A percentile compares a stretch with the other conserved stretches of the same genome.
These are phyloP conservation scores for Leptinotarsa lineolata DNA, from an alignment of 1,140 invertebrate genomes.

Conservation along the genomic window DNA sequence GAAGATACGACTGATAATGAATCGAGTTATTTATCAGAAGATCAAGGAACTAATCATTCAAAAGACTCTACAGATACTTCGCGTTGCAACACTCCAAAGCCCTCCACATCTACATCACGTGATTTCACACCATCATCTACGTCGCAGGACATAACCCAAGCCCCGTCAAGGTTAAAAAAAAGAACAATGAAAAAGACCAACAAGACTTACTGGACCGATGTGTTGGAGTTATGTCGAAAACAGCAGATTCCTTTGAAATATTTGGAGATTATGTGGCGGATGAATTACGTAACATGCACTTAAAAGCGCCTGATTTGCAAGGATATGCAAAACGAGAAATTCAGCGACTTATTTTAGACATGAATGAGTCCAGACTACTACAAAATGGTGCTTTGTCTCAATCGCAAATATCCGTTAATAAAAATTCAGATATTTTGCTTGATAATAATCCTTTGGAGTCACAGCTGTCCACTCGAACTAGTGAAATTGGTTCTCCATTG, in stretches of 20 bases:
- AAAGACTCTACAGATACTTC: not conserved
- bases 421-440: not conserved
- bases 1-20: not conserved
- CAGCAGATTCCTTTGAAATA: not conserved
- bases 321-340: not conserved
- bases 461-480: not conserved
- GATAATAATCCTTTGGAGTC: not conserved
- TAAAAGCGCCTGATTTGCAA: not conserved
- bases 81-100: not conserved
- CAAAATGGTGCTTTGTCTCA: not conserved
- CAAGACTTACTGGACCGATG: too few relatives aligned
- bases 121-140: not conserved
- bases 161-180: conserved; percentile 1
- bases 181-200: too few relatives aligned
- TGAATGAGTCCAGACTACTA: conserved; percentile 11
- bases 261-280: not conserved
- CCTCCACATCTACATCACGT: not conserved
- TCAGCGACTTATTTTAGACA: conserved; percentile 3
- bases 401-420: not conserved
- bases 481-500: not conserved
- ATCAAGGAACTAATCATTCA: not conserved
- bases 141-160: not conserved
- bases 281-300: not conserved
- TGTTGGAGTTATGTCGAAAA: not conserved
- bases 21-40: not conserved